Conservation (phyloP, 1,140 invertebrate genomes). For the Camponotus floridanus region DNA sequence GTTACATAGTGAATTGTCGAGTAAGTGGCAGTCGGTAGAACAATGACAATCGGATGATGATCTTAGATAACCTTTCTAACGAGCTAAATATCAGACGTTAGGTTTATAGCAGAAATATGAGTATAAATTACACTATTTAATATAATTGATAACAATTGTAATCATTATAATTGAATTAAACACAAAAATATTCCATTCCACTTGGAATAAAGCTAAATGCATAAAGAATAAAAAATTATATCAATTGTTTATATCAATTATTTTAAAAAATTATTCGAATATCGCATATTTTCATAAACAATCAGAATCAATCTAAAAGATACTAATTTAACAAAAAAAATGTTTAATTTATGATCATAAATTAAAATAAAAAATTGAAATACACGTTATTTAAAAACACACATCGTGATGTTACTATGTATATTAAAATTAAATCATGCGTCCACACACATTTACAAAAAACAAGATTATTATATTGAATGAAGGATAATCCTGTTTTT, state of each 20-base stretch:
- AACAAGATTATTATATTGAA: slow-evolving; percentile 2
- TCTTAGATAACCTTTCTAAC: slow-evolving; percentile 71
- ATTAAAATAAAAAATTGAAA: neutral
- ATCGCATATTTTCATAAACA: neutral
- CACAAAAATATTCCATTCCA: neutral
- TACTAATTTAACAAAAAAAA: neutral
- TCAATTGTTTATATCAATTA: no score
- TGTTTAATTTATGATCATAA: neutral
- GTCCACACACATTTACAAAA: neutral
- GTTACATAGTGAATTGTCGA: slow-evolving; percentile 55
- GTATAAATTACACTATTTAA: slow-evolving; percentile 15
- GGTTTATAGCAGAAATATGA: slow-evolving; percentile 6
- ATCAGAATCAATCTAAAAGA: neutral
- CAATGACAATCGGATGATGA: slow-evolving; percentile 76
- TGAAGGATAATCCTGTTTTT: neutral
- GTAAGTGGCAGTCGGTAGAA: slow-evolving; percentile 71
- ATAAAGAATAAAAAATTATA: neutral
- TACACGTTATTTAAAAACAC: neutral
- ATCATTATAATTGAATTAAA: neutral
- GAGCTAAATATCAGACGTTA: slow-evolving; percentile 72
- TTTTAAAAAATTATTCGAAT: neutral
- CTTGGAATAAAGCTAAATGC: neutral
- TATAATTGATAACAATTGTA: neutral
- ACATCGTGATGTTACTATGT: neutral
- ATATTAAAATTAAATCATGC: slow-evolving; percentile 9